A percentile compares a stretch with the other conserved stretches of the same genome.
Conservation (phyloP, 2,888 invertebrate genomes). For the Neoitamus cyanurus region DNA sequence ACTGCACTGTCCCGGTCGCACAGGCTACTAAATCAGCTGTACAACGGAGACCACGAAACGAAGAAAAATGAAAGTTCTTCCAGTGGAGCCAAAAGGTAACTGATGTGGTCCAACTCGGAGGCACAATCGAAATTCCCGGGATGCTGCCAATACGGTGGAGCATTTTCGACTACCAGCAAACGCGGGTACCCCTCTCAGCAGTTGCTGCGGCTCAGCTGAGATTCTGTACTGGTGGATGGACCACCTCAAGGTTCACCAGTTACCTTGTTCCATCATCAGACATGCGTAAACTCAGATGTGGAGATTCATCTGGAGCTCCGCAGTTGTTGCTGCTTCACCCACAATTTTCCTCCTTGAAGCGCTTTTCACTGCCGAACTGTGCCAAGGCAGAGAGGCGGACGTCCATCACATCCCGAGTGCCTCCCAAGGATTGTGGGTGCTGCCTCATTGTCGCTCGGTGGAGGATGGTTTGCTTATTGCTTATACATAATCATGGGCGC, state of each 20-base stretch:
- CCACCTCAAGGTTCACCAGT: slow-evolving; percentile 6
- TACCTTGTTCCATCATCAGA: slow-evolving; percentile 24
- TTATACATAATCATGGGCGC: neutral
- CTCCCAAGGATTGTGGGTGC: neutral
- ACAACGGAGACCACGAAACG: neutral
- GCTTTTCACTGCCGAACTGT: neutral
- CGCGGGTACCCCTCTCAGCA: neutral
- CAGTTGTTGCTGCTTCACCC: slow-evolving; percentile 24
- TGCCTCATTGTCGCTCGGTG: neutral
- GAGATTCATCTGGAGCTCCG: slow-evolving; percentile 15
- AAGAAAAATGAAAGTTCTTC: neutral
- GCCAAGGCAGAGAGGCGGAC: neutral
- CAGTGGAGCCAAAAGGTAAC: neutral
- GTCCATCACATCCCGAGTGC: neutral
- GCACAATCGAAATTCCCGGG: slow-evolving; percentile 57
- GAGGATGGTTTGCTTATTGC: neutral
- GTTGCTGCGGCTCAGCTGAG: slow-evolving; percentile 10
- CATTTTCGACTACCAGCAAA: slow-evolving; percentile 62
- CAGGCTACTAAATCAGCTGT: neutral
- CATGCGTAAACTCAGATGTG: slow-evolving; percentile 25
- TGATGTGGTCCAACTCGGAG: slow-evolving; percentile 48
- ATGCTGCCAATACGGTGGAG: slow-evolving; percentile 65
- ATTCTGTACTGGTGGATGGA: slow-evolving; percentile 16
- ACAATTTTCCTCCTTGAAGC: neutral
- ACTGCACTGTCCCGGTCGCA: neutral